Percentiles rank a stretch among this genome's conserved stretches.
phyloP scores from a whole-genome alignment of 2,797 vertebrate genomes.

The Brotula barbata region DNA sequence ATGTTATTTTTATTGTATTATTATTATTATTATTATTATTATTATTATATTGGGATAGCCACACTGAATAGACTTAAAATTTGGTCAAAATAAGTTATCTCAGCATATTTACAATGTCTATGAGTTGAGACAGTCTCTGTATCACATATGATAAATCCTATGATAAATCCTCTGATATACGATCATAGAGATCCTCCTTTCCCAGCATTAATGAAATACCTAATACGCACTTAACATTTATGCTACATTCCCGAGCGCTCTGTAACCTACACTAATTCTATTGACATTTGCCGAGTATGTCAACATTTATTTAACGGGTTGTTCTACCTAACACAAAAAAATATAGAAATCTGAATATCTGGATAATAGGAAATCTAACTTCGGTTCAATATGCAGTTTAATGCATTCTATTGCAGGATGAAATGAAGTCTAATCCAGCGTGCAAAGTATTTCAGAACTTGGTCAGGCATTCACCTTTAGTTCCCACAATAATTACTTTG shows the following conservation, averaged over 20 bases:
- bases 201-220: conserved; percentile 52
- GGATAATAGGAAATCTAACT: background rate
- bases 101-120: no score
- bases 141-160: no score
- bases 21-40: no score
- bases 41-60: no score
- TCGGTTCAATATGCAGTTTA: background rate
- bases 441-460: conserved; percentile 30
- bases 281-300: conserved; percentile 43
- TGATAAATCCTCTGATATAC: no score
- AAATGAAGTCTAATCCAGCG: conserved; percentile 24
- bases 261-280: conserved; percentile 42
- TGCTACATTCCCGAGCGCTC: conserved; percentile 25
- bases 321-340: background rate
- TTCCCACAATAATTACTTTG: conserved; percentile 50
- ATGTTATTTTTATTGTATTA: no score
- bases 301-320: conserved; percentile 26
- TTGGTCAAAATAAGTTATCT: no score
- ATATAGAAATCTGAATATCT: no score
- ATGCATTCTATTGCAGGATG: background rate
- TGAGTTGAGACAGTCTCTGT: no score
- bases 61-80: no score
- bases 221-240: conserved; percentile 61
- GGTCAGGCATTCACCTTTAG: conserved; percentile 8
- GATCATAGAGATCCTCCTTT: conserved; percentile 10